Percentiles rank a stretch among this genome's conserved stretches.
Evolutionary conservation across 2,888 invertebrate species (phyloP).

Genomic region (Scaptomyza tumidula): DNA sequence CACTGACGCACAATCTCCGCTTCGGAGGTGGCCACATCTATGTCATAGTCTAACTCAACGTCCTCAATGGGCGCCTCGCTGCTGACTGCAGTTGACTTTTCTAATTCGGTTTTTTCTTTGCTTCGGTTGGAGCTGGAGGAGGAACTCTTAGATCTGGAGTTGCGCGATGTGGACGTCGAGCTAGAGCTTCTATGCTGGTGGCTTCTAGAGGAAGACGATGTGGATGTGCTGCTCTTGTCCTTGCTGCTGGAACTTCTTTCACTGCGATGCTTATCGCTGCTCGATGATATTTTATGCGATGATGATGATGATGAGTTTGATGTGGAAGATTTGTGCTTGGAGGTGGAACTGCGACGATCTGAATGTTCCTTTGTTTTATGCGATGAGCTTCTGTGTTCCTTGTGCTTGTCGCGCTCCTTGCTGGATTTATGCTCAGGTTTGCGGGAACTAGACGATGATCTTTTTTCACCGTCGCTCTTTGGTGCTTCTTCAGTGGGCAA

Average conservation of each 20-base stretch:
- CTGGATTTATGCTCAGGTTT: slow-evolving; percentile 51
- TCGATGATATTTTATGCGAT: slow-evolving; percentile 54
- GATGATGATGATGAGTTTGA: slow-evolving; percentile 52
- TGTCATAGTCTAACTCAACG: slow-evolving; percentile 71
- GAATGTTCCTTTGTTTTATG: slow-evolving; percentile 41
- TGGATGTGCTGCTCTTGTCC: slow-evolving; percentile 44
- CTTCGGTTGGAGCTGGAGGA: slow-evolving; percentile 28
- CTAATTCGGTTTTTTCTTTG: slow-evolving; percentile 30
- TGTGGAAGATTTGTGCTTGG: slow-evolving; percentile 58
- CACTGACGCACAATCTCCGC: slow-evolving; percentile 92
- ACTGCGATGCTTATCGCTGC: slow-evolving; percentile 54
- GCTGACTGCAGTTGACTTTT: slow-evolving; percentile 6
- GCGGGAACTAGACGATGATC: slow-evolving; percentile 8
- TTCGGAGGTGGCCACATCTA: slow-evolving; percentile 85
- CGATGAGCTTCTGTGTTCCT: slow-evolving; percentile 26
- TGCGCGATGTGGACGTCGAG: slow-evolving; percentile 48
- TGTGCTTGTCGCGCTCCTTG: slow-evolving; percentile 35
- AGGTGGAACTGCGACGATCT: slow-evolving; percentile 55
- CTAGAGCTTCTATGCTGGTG: slow-evolving; percentile 48
- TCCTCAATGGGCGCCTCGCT: slow-evolving; percentile 57
- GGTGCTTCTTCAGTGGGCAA: slow-evolving; percentile 25
- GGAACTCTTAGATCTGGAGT: slow-evolving; percentile 48
- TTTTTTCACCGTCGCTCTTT: slow-evolving; percentile 32
- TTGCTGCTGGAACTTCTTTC: slow-evolving; percentile 44
- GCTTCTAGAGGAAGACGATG: slow-evolving; percentile 50